Evolutionary conservation across 2,113 vertebrate genomes (phyloP).

Genomic region (Saguinus midas): DNA sequence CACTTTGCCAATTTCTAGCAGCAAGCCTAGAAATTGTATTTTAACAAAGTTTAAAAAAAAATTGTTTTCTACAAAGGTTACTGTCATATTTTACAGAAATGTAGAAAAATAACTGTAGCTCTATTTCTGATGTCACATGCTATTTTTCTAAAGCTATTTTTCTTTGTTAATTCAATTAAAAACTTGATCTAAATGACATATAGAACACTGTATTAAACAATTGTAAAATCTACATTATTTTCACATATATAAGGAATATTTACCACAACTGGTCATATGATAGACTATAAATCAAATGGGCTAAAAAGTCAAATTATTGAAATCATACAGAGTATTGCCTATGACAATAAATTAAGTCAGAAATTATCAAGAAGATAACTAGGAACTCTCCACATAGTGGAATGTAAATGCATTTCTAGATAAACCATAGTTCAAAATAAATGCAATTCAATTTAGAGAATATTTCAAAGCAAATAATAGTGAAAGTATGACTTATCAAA

Average conservation of each 20-base stretch:
- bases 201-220: not conserved
- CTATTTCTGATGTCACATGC: not conserved
- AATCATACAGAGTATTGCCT: not conserved
- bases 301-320: not conserved
- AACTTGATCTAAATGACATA: not conserved
- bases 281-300: not conserved
- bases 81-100: not conserved
- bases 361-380: not conserved
- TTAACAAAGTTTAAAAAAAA: not conserved
- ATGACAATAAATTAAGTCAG: not conserved
- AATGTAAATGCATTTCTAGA: not conserved
- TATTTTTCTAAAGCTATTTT: not conserved
- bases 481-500: not conserved
- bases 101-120: not conserved
- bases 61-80: not conserved
- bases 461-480: not conserved
- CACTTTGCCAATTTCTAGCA: not conserved
- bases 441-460: not conserved
- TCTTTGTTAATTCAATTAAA: not conserved
- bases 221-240: not conserved
- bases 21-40: not conserved
- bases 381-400: not conserved
- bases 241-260: not conserved
- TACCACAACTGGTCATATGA: not conserved
- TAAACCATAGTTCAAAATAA: not conserved